A percentile compares a stretch with the other conserved stretches of the same genome.
Evolutionary conservation across 2,113 vertebrate species (phyloP).

Genomic region (Cairina moschata): DNA sequence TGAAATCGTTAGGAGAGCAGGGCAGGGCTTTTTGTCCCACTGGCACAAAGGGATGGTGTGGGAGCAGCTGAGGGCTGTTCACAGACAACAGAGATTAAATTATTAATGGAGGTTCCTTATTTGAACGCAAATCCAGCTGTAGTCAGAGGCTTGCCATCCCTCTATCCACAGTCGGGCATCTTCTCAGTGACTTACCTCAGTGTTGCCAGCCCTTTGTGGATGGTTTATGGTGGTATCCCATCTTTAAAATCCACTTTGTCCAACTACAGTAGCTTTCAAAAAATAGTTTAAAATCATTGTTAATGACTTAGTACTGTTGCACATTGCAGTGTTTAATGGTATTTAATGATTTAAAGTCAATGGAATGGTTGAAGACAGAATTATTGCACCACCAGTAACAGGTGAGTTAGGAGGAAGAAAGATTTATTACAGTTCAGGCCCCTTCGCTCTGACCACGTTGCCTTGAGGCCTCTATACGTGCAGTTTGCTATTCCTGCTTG

Average conservation of each 20-base stretch:
- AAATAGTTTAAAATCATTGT: neutral
- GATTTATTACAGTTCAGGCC: rapidly evolving
- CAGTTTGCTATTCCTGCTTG: neutral
- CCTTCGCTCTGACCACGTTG: neutral
- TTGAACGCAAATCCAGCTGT: neutral
- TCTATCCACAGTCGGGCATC: rapidly evolving
- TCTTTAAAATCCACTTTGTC: neutral
- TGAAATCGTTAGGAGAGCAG: neutral
- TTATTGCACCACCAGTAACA: neutral
- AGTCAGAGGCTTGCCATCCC: neutral
- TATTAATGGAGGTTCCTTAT: neutral
- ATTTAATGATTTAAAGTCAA: neutral
- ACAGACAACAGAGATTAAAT: neutral
- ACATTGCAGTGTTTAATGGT: rapidly evolving
- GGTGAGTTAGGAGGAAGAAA: neutral
- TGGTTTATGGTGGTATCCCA: rapidly evolving
- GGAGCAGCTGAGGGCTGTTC: neutral
- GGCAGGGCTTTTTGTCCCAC: neutral
- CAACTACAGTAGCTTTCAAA: neutral
- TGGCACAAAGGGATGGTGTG: neutral
- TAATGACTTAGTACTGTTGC: neutral
- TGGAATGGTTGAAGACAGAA: rapidly evolving
- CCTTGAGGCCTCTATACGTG: neutral
- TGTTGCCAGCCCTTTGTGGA: neutral
- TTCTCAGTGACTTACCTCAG: neutral